These are phyloP conservation scores for Temnothorax unifasciatus DNA, from an alignment of 2,888 invertebrate species.

Conservation along the genomic window DNA sequence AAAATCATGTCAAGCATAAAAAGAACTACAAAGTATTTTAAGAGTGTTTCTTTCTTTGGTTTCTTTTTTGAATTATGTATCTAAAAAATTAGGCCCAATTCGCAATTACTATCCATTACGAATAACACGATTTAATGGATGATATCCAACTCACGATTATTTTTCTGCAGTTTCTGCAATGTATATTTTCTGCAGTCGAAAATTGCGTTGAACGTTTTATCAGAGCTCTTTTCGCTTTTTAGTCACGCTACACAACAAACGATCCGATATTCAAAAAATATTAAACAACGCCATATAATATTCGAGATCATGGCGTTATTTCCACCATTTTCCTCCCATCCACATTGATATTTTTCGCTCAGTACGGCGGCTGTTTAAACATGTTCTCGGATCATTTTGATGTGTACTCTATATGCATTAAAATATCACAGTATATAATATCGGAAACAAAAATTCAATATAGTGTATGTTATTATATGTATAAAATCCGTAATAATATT, in stretches of 20 bases:
- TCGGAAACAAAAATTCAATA: conserved; percentile 4
- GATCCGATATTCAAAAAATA: background rate
- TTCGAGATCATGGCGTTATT: background rate
- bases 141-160: background rate
- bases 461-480: background rate
- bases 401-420: background rate
- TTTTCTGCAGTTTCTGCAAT: background rate
- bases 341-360: background rate
- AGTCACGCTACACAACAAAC: background rate
- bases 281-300: background rate
- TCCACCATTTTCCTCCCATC: background rate
- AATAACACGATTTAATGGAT: background rate
- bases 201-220: background rate
- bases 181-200: background rate
- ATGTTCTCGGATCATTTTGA: background rate
- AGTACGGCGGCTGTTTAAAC: background rate
- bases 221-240: background rate
- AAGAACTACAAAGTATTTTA: background rate
- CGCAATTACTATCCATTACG: background rate
- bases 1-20: background rate
- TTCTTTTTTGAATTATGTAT: background rate
- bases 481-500: background rate
- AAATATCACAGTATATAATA: conserved; percentile 4
- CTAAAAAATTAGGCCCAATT: background rate
- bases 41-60: background rate